phyloP scores from a whole-genome alignment of 2,888 invertebrate species.

The Cerceris rybyensis region DNA sequence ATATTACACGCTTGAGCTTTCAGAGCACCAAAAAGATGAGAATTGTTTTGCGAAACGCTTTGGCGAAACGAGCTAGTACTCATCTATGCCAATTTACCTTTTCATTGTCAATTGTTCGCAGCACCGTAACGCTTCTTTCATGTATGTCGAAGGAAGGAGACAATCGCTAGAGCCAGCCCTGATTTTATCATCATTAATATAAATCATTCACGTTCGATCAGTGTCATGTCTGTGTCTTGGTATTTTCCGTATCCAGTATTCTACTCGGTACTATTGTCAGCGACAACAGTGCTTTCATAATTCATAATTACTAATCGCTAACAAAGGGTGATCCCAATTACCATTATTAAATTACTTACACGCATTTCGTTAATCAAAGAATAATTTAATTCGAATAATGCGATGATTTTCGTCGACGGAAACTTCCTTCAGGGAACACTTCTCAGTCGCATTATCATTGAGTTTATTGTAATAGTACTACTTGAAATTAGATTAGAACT shows the following conservation, averaged over 20 bases:
- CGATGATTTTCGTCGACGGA: too few species aligned
- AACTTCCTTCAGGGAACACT: not conserved
- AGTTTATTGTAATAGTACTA: not conserved
- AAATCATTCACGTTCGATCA: slow-evolving; percentile 21
- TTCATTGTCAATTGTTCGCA: slow-evolving; percentile 14
- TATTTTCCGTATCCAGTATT: slow-evolving; percentile 74
- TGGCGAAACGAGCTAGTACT: slow-evolving; percentile 5
- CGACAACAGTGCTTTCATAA: slow-evolving; percentile 67
- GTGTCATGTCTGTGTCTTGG: slow-evolving; percentile 35
- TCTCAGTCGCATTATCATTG: slow-evolving; percentile 4
- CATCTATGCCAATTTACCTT: slow-evolving; percentile 5
- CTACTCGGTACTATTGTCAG: slow-evolving; percentile 69
- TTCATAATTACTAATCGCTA: slow-evolving; percentile 63
- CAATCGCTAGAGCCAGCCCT: slow-evolving; percentile 39
- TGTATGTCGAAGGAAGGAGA: slow-evolving; percentile 13
- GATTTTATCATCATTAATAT: slow-evolving; percentile 44
- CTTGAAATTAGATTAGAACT: not conserved
- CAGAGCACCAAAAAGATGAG: slow-evolving; percentile 5
- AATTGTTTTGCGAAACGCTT: slow-evolving; percentile 19
- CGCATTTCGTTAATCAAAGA: not conserved
- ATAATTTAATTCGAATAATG: too few species aligned
- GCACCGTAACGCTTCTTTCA: slow-evolving; percentile 38
- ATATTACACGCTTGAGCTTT: slow-evolving; percentile 29
- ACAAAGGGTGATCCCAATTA: slow-evolving; percentile 44
- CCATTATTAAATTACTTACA: not conserved